A percentile compares a stretch with the other conserved stretches of the same genome.
Evolutionary conservation across 1,140 invertebrate genomes (phyloP).

Genomic region (Lucilia sericata): DNA sequence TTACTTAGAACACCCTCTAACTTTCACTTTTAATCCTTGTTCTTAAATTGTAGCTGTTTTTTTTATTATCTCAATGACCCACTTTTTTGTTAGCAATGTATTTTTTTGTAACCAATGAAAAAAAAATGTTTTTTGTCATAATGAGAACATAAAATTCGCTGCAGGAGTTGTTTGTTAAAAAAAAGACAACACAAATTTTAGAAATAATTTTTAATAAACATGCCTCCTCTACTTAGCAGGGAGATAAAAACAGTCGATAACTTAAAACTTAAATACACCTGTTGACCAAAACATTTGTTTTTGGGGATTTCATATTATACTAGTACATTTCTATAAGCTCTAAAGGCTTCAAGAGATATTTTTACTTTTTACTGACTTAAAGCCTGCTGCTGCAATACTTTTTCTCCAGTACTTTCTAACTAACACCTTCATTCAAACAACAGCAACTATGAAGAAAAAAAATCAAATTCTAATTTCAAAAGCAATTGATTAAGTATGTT

Average conservation of each 20-base stretch:
- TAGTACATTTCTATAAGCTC: too few species aligned
- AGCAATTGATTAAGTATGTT: conserved; percentile 27
- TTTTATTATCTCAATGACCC: too few species aligned
- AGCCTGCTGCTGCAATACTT: neutral
- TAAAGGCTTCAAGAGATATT: too few species aligned
- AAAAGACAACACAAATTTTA: neutral
- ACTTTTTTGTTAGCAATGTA: neutral
- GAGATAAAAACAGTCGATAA: neutral
- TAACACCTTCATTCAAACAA: conserved; percentile 39
- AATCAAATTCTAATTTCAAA: conserved; percentile 34
- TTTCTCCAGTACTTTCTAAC: conserved; percentile 37
- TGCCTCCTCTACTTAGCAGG: neutral
- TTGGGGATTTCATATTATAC: too few species aligned
- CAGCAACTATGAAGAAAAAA: neutral
- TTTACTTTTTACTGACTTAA: too few species aligned
- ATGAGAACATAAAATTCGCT: neutral
- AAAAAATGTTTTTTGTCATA: too few species aligned
- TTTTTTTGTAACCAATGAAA: neutral
- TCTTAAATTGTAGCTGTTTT: too few species aligned
- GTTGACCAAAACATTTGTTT: neutral
- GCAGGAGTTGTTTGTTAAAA: neutral
- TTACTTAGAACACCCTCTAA: too few species aligned
- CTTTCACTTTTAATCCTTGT: too few species aligned
- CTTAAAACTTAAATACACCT: conserved; percentile 24
- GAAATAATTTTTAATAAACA: neutral